These are phyloP conservation scores for Danaus chrysippus DNA, from an alignment of 2,888 invertebrate genomes.

Conservation along the genomic window DNA sequence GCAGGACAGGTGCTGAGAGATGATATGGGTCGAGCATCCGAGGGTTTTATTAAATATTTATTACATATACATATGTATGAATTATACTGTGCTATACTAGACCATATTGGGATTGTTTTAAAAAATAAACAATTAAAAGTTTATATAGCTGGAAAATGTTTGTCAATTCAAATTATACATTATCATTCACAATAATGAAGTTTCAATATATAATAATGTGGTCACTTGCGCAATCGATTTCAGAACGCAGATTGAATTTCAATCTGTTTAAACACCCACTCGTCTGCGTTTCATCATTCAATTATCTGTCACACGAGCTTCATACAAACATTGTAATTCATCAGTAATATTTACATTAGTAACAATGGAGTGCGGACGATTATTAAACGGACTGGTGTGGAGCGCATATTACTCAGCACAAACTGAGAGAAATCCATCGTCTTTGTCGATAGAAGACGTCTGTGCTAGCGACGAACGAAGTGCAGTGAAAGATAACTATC, in stretches of 20 bases:
- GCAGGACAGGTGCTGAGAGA: slow-evolving; percentile 38
- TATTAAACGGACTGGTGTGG: slow-evolving; percentile 56
- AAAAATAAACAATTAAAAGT: too few species aligned
- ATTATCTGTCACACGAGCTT: slow-evolving; percentile 35
- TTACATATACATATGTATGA: slow-evolving; percentile 15
- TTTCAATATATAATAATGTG: slow-evolving; percentile 14
- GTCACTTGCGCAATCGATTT: slow-evolving; percentile 31
- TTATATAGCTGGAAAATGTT: neutral
- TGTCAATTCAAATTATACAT: too few species aligned
- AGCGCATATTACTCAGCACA: slow-evolving; percentile 49
- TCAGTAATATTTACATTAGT: slow-evolving; percentile 30
- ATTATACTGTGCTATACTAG: neutral
- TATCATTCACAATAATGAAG: neutral
- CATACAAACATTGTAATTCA: slow-evolving; percentile 42
- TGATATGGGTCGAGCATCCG: slow-evolving; percentile 36
- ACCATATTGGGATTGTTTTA: too few species aligned
- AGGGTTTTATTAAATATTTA: slow-evolving; percentile 31
- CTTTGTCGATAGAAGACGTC: slow-evolving; percentile 47
- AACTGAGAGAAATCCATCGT: slow-evolving; percentile 41
- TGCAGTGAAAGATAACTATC: slow-evolving; percentile 51
- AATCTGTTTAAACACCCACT: slow-evolving; percentile 62
- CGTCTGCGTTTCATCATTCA: slow-evolving; percentile 43
- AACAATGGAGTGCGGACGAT: slow-evolving; percentile 61
- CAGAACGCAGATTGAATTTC: slow-evolving; percentile 57
- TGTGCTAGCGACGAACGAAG: slow-evolving; percentile 42